phyloP scores from a whole-genome alignment of 2,797 vertebrate species.

The Antennarius maculatus region DNA sequence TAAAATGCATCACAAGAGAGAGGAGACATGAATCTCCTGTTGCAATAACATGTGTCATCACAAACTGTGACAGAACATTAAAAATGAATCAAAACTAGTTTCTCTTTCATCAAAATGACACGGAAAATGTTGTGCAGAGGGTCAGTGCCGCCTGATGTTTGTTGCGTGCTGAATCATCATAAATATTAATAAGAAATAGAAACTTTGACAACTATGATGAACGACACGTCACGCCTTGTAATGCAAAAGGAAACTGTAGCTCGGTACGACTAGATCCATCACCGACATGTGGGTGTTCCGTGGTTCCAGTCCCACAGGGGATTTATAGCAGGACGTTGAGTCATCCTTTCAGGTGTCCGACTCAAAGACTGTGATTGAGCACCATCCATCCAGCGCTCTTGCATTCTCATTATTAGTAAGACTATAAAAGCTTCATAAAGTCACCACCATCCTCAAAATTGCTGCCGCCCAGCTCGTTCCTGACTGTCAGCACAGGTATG shows the following conservation, averaged over 20 bases:
- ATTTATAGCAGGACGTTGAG: constrained; percentile 24
- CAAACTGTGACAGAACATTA: constrained; percentile 18
- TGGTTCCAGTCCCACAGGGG: constrained; percentile 11
- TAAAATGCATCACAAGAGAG: background rate
- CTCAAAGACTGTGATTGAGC: constrained; percentile 34
- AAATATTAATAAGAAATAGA: constrained; percentile 7
- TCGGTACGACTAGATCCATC: constrained; percentile 11
- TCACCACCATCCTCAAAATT: background rate
- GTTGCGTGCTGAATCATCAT: constrained; percentile 19
- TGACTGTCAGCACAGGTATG: constrained; percentile 40
- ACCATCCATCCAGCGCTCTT: constrained; percentile 14
- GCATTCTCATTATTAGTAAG: constrained; percentile 38
- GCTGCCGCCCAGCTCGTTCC: constrained; percentile 19
- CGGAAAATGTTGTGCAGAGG: constrained; percentile 9
- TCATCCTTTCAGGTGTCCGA: constrained; percentile 30
- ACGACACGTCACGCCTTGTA: constrained; percentile 7
- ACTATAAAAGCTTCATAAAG: constrained; percentile 11
- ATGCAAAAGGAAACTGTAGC: constrained; percentile 2
- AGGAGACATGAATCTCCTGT: constrained; percentile 11
- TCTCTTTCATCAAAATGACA: constrained; percentile 29
- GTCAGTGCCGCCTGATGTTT: constrained; percentile 8
- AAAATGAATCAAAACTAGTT: constrained; percentile 48
- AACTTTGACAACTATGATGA: background rate
- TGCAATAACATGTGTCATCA: constrained; percentile 13
- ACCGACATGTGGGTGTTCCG: constrained; percentile 10